Evolutionary conservation across 2,888 invertebrate genomes (phyloP).

Genomic region (Tiliacea aurago): DNA sequence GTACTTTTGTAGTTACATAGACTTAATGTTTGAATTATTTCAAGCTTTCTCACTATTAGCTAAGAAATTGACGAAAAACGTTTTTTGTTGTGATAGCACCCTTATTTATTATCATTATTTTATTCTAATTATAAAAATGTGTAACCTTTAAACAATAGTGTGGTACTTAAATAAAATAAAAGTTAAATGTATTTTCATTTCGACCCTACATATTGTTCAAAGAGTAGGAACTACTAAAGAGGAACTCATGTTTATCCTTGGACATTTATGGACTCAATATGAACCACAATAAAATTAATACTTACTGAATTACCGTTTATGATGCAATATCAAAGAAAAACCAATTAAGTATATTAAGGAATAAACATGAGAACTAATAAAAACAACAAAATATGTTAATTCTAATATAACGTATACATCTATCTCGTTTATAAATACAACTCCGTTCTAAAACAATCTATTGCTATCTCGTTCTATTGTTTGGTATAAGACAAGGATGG

Average conservation of each 20-base stretch:
- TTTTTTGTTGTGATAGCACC: too few species aligned
- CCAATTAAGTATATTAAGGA: slow-evolving; percentile 17
- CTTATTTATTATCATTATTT: too few species aligned
- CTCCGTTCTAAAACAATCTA: background rate
- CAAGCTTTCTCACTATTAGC: too few species aligned
- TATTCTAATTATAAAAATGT: too few species aligned
- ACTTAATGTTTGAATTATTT: too few species aligned
- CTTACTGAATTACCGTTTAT: background rate
- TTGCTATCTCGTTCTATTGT: slow-evolving; percentile 19
- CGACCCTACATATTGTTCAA: too few species aligned
- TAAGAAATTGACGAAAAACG: too few species aligned
- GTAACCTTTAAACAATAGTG: too few species aligned
- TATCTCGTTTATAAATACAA: slow-evolving; percentile 1
- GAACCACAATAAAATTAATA: slow-evolving; percentile 6
- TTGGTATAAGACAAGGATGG: slow-evolving; percentile 14
- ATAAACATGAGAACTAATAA: slow-evolving; percentile 47
- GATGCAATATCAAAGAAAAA: slow-evolving; percentile 26
- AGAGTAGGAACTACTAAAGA: background rate
- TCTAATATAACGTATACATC: slow-evolving; percentile 5
- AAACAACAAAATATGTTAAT: slow-evolving; percentile 25
- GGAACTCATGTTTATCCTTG: background rate
- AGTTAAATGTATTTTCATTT: too few species aligned
- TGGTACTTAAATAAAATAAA: too few species aligned
- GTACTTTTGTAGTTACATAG: too few species aligned
- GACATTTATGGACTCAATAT: too few species aligned